phyloP scores from a whole-genome alignment of 2,888 invertebrate genomes.

The Oligia strigilis region DNA sequence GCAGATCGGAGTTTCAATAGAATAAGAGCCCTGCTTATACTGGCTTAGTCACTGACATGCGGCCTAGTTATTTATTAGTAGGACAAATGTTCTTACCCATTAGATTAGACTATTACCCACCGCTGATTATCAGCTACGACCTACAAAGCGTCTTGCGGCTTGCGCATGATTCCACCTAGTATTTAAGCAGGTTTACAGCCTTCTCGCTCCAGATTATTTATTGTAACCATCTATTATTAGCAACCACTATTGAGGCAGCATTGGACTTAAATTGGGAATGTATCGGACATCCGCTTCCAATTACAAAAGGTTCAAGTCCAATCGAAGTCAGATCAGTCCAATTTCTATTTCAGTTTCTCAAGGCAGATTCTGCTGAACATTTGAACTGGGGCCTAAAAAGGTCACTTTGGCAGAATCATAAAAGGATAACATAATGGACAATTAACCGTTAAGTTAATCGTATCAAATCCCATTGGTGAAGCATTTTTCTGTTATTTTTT shows the following conservation, averaged over 20 bases:
- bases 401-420: too few relatives aligned
- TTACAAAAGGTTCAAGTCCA: neutral
- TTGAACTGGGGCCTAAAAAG: neutral
- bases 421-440: too few relatives aligned
- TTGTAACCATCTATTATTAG: neutral
- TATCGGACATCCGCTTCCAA: neutral
- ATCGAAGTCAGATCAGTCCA: neutral
- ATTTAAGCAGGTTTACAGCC: neutral
- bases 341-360: neutral
- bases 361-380: neutral
- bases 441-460: too few relatives aligned
- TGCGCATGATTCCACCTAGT: neutral
- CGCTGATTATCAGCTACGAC: neutral
- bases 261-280: neutral
- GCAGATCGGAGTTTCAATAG: neutral
- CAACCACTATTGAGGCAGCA: neutral
- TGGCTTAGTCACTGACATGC: neutral
- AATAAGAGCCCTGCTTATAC: neutral
- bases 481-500: too few relatives aligned
- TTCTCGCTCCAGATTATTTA: neutral
- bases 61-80: neutral
- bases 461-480: too few relatives aligned
- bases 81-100: neutral
- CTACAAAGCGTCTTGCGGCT: neutral
- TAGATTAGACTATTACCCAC: neutral